phyloP scores from a whole-genome alignment of 2,888 invertebrate species.

The Myopa testacea region DNA sequence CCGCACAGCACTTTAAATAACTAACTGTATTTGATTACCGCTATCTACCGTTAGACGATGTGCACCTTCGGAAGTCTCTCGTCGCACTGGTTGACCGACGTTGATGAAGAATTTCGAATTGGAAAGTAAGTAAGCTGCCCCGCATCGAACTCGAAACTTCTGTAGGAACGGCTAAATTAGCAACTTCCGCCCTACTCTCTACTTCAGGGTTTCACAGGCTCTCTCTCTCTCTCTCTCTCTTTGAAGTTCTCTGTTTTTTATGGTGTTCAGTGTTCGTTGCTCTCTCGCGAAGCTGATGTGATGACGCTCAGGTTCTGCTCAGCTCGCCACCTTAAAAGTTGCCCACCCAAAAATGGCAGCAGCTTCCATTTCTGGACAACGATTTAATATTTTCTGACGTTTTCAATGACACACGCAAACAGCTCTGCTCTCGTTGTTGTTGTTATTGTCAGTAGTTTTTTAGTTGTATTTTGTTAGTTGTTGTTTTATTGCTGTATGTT shows the following conservation, averaged over 20 bases:
- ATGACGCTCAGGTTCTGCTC: neutral
- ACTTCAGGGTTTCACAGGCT: neutral
- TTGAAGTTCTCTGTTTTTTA: neutral
- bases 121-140: constrained; percentile 35
- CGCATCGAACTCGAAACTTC: constrained; percentile 13
- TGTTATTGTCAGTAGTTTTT: neutral
- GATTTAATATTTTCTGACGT: constrained; percentile 10
- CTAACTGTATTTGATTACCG: neutral
- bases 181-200: constrained; percentile 27
- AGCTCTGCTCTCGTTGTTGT: neutral
- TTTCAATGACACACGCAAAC: constrained; percentile 9
- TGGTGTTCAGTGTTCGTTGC: too few species aligned
- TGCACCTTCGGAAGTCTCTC: constrained; percentile 57
- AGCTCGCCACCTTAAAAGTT: neutral
- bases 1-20: neutral
- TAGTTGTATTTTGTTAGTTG: neutral
- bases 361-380: constrained; percentile 33
- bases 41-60: constrained; percentile 43
- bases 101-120: constrained; percentile 40
- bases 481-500: neutral
- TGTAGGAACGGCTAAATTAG: constrained; percentile 44
- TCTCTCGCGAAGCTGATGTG: neutral
- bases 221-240: constrained; percentile 1
- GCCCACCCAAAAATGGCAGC: constrained; percentile 34
- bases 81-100: constrained; percentile 50